Evolutionary conservation across 23 tunicate species (phyloP).

Genomic region (Botrylloides violaceus): DNA sequence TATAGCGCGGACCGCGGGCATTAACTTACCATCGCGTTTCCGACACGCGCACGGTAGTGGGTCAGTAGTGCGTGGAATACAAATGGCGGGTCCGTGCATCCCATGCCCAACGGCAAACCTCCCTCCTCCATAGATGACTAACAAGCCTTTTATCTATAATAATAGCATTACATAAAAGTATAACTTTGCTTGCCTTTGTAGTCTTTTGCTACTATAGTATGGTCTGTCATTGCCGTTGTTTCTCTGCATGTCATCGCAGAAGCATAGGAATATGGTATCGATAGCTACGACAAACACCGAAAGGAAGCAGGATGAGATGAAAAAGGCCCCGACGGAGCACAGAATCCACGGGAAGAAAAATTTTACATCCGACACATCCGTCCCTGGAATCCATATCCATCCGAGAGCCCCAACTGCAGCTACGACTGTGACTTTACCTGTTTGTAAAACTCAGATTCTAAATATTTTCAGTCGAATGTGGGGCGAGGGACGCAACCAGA

Average conservation of each 20-base stretch:
- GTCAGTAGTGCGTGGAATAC: no score
- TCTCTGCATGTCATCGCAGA: conserved; percentile 81
- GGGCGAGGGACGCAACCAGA: no score
- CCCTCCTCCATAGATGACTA: no score
- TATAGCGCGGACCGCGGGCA: no score
- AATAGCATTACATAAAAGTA: no score
- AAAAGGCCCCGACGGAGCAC: conserved; percentile 35
- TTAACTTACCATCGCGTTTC: no score
- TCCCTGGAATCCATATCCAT: conserved; percentile 32
- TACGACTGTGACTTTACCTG: conserved; percentile 35
- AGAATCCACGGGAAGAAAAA: conserved; percentile 34
- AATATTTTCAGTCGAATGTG: no score
- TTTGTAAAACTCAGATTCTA: no score
- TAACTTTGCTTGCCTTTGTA: conserved; percentile 8
- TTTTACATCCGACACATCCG: conserved; percentile 14
- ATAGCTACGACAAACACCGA: conserved; percentile 55
- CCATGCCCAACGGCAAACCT: no score
- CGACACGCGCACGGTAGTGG: no score
- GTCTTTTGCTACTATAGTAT: conserved; percentile 53
- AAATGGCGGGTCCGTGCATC: no score
- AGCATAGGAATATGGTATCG: conserved; percentile 84
- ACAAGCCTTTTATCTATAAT: no score
- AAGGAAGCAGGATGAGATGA: conserved; percentile 59
- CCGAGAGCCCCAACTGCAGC: conserved; percentile 22
- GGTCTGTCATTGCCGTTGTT: conserved; percentile 84